A percentile compares a stretch with the other conserved stretches of the same genome.
These are phyloP conservation scores for Nautilus pompilius DNA, from an alignment of 1,140 invertebrate species.

Conservation along the genomic window DNA sequence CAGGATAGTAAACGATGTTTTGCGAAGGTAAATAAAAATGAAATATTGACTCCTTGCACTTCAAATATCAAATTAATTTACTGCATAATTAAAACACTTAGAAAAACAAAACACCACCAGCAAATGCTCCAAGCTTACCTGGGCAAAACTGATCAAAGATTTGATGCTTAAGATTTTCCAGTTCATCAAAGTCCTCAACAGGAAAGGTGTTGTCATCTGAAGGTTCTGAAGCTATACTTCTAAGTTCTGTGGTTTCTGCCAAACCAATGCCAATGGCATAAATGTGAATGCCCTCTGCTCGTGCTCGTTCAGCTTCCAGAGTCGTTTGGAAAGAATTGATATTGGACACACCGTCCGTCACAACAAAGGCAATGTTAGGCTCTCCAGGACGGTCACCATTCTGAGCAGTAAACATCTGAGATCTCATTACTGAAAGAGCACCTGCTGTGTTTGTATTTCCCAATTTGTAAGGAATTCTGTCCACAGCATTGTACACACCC, in stretches of 20 bases:
- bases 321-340: slow-evolving; percentile 27
- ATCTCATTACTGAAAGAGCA: slow-evolving; percentile 18
- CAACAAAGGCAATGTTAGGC: slow-evolving; percentile 25
- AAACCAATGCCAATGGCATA: slow-evolving; percentile 33
- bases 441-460: slow-evolving; percentile 35
- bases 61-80: too few species aligned
- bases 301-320: slow-evolving; percentile 21
- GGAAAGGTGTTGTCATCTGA: slow-evolving; percentile 18
- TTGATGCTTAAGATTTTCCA: slow-evolving; percentile 15
- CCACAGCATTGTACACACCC: slow-evolving; percentile 22
- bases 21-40: too few species aligned
- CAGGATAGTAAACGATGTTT: too few species aligned
- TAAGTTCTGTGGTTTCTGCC: slow-evolving; percentile 19
- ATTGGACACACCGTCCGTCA: slow-evolving; percentile 35
- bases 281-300: slow-evolving; percentile 23
- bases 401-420: slow-evolving; percentile 10
- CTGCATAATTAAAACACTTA: too few species aligned
- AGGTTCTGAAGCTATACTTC: slow-evolving; percentile 22
- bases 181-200: slow-evolving; percentile 21
- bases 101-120: too few species aligned
- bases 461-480: slow-evolving; percentile 21
- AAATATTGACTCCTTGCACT: too few species aligned
- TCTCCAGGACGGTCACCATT: slow-evolving; percentile 23
- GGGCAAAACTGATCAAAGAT: slow-evolving; percentile 18
- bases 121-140: slow-evolving; percentile 1